A percentile compares a stretch with the other conserved stretches of the same genome.
These are phyloP conservation scores for Amazonetta brasiliensis DNA, from an alignment of 2,797 vertebrate species.

Conservation along the genomic window DNA sequence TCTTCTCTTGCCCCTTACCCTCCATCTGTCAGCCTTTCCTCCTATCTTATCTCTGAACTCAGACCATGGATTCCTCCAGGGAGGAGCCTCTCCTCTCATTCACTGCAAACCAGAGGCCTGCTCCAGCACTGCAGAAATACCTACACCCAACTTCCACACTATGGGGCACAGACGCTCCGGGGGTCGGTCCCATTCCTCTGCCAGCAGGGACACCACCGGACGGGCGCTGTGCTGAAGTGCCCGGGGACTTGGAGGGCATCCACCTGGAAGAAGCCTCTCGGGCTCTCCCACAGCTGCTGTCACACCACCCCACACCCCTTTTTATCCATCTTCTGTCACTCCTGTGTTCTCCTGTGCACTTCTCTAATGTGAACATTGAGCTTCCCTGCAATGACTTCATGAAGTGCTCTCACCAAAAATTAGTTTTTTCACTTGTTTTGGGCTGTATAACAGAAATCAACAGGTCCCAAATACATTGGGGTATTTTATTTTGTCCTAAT, in stretches of 20 bases:
- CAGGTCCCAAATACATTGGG: background rate
- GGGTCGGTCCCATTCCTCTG: background rate
- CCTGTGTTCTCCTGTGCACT: fast-evolving
- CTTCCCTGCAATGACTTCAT: background rate
- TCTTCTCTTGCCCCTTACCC: conserved; percentile 36
- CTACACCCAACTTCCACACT: background rate
- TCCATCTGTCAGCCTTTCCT: background rate
- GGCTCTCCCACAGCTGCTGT: background rate
- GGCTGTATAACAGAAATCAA: background rate
- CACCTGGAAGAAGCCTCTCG: background rate
- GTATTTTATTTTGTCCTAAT: background rate
- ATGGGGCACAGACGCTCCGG: fast-evolving
- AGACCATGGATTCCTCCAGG: background rate
- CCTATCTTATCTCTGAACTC: background rate
- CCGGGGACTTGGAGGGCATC: background rate
- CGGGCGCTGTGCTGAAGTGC: fast-evolving
- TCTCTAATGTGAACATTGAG: background rate
- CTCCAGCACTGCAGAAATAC: background rate
- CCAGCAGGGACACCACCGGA: background rate
- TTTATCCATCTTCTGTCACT: background rate
- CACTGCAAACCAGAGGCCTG: background rate
- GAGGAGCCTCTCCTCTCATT: background rate
- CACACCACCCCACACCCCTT: fast-evolving
- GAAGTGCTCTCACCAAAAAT: background rate
- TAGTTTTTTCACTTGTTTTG: background rate